A percentile compares a stretch with the other conserved stretches of the same genome.
Evolutionary conservation across 2,113 vertebrate genomes (phyloP).

Genomic region (Saccopteryx bilineata): DNA sequence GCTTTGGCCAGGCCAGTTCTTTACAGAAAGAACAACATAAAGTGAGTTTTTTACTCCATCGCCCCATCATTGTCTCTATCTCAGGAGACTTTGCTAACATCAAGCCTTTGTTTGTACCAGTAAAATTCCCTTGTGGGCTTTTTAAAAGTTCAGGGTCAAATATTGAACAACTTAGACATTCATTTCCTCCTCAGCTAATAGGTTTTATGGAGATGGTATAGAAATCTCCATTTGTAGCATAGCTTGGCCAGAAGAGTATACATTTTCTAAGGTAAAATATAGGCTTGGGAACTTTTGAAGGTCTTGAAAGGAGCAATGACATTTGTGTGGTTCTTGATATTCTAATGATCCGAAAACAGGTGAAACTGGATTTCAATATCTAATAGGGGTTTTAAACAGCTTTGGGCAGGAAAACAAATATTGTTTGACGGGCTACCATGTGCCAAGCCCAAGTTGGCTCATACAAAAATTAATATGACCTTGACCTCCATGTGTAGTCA

Average conservation of each 20-base stretch:
- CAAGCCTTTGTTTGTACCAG: neutral
- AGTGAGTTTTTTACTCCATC: neutral
- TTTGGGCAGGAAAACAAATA: neutral
- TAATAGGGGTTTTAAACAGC: neutral
- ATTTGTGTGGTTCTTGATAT: slow-evolving; percentile 37
- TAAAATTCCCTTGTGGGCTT: neutral
- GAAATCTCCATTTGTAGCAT: neutral
- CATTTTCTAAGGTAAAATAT: slow-evolving; percentile 41
- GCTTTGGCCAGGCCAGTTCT: neutral
- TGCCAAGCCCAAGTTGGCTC: neutral
- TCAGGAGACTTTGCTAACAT: slow-evolving; percentile 4
- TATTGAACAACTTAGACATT: neutral
- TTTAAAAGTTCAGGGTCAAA: slow-evolving; percentile 1
- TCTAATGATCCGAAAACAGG: neutral
- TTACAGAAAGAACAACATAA: slow-evolving; percentile 48
- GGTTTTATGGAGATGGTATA: neutral
- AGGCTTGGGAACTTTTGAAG: neutral
- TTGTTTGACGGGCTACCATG: neutral
- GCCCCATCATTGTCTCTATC: neutral
- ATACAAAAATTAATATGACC: neutral
- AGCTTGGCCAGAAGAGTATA: neutral
- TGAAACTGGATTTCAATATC: neutral
- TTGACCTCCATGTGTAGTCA: neutral
- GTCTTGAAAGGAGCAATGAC: neutral
- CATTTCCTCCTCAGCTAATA: slow-evolving; percentile 34